phyloP scores from a whole-genome alignment of 1,140 invertebrate genomes.

The Heliconius hermathena region DNA sequence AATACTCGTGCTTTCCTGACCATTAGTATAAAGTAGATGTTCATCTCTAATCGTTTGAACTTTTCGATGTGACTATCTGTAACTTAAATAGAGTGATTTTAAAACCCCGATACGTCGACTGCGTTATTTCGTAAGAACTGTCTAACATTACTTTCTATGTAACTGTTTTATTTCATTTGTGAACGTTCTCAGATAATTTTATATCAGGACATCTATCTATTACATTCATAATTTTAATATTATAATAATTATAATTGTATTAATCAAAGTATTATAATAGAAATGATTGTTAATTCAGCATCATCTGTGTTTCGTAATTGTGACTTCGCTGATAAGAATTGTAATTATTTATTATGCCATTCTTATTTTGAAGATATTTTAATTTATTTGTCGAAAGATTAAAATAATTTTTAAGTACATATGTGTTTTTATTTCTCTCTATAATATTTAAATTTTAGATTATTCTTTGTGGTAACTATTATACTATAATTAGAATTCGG shows the following conservation, averaged over 20 bases:
- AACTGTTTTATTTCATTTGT: constrained; percentile 46
- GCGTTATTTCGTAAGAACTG: constrained; percentile 48
- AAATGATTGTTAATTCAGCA: constrained; percentile 47
- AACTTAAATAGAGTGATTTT: constrained; percentile 57
- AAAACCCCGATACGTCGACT: constrained; percentile 57
- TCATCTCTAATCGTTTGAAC: constrained; percentile 39
- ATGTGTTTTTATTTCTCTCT: constrained; percentile 13
- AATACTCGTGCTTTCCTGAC: not conserved
- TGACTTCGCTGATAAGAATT: constrained; percentile 59
- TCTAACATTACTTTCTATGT: constrained; percentile 56
- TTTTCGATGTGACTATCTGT: constrained; percentile 60
- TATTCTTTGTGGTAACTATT: not conserved
- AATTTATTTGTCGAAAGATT: constrained; percentile 79
- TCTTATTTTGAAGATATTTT: constrained; percentile 71
- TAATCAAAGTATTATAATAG: constrained; percentile 62
- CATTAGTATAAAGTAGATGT: not conserved
- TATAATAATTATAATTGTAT: constrained; percentile 51
- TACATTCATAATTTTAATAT: constrained; percentile 50
- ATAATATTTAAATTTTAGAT: not conserved
- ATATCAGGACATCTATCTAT: constrained; percentile 52
- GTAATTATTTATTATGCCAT: constrained; percentile 73
- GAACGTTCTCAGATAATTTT: constrained; percentile 53
- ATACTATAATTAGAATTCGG: no score
- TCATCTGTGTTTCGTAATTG: constrained; percentile 61
- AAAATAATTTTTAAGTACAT: constrained; percentile 56